phyloP scores from a whole-genome alignment of 2,113 vertebrate genomes.

The Eulemur rufifrons region DNA sequence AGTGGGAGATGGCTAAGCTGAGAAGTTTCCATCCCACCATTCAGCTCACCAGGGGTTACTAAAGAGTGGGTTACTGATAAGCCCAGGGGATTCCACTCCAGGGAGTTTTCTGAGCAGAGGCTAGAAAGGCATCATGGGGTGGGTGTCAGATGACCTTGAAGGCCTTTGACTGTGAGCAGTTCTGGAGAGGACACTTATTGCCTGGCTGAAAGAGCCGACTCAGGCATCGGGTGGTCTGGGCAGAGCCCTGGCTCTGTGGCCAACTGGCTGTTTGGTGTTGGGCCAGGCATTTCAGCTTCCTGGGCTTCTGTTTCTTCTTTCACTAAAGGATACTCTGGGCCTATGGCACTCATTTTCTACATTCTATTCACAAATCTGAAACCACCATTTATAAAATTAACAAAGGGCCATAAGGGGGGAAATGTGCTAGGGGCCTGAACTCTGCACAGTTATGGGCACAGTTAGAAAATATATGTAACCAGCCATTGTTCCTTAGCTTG shows the following conservation, averaged over 20 bases:
- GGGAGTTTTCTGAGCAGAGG: neutral
- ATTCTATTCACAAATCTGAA: neutral
- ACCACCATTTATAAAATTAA: no score
- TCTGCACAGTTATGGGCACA: no score
- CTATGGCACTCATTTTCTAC: neutral
- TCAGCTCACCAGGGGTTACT: neutral
- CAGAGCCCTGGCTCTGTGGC: neutral
- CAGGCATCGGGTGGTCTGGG: neutral
- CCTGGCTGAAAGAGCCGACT: neutral
- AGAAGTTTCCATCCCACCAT: neutral
- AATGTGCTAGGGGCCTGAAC: no score
- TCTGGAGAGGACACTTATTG: neutral
- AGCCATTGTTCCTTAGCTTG: no score
- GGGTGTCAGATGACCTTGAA: neutral
- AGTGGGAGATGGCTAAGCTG: neutral
- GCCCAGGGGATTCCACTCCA: neutral
- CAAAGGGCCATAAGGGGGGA: no score
- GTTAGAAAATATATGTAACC: no score
- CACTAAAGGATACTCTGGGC: neutral
- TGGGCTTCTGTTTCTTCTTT: neutral
- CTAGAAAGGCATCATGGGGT: neutral
- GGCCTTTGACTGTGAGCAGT: neutral
- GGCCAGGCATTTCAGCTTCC: neutral
- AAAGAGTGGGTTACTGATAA: neutral
- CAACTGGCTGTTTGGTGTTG: fast-evolving